phyloP scores from a whole-genome alignment of 2,797 vertebrate species.

The Acropternis orthonyx region DNA sequence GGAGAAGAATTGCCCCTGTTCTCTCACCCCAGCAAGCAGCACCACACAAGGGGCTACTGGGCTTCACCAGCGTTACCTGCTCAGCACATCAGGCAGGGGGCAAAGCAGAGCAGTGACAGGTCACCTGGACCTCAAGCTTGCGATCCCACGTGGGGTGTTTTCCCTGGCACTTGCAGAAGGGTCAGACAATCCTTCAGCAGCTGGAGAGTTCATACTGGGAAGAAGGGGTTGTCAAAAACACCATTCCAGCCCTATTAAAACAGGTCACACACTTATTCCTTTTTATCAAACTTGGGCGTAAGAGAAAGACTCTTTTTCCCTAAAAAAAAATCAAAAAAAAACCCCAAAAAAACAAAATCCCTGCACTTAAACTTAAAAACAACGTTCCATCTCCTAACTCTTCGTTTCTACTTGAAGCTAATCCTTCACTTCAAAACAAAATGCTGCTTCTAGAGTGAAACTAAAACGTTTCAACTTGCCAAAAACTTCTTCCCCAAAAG shows the following conservation, averaged over 20 bases:
- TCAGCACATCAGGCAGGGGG: not conserved
- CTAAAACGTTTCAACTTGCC: constrained; percentile 10
- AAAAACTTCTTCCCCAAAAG: constrained; percentile 52
- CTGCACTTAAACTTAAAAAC: not conserved
- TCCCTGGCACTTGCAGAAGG: not conserved
- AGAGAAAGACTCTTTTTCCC: not conserved
- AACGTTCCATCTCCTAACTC: not conserved
- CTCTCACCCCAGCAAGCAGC: not conserved
- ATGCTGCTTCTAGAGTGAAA: not conserved
- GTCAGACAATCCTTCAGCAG: not conserved
- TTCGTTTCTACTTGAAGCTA: not conserved
- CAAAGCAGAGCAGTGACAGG: not conserved
- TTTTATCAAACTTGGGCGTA: not conserved
- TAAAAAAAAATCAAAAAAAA: not conserved
- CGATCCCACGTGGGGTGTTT: not conserved
- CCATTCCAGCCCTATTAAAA: not conserved
- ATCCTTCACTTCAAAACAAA: not conserved
- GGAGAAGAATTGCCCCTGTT: not conserved
- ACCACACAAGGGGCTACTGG: accelerated
- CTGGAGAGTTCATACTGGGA: not conserved
- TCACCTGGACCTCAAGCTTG: not conserved
- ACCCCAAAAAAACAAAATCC: too few relatives aligned
- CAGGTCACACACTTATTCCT: not conserved
- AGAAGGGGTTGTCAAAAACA: not conserved
- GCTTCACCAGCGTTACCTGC: not conserved